Evolutionary conservation across 2,797 vertebrate genomes (phyloP), one percentile per base, ranked within the genome.

Genomic region (Masticophis lateralis): DNA sequence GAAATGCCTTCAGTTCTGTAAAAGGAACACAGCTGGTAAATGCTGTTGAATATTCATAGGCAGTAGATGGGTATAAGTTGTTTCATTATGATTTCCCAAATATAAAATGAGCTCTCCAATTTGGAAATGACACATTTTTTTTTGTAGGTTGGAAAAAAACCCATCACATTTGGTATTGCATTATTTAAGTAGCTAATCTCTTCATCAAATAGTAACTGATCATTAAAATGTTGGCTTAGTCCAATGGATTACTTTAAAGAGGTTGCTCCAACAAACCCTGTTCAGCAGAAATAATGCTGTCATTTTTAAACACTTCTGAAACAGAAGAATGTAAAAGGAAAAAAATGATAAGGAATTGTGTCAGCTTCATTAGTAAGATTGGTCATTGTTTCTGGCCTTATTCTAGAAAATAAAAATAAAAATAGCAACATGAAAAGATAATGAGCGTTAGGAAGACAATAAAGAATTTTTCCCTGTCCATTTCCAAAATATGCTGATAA

Each of bases 81-180:
- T 91, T 74, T 69, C 87, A 92, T 96, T 94, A 92, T 93, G 86
- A 66, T 69, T 87, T 60, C 88, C 93, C 69, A 37, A 90, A 25
- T 92, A 91, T 94, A 89, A 93, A 97, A 87, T 27, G 27, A 43
- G 92, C 95, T 91, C 87, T 94, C 95, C 59, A 94, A 95, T 95
- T 94, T 95, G 91, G 90, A 95, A 94, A 94, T 95, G 86, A 95
- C 10, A 95, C 57, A 28, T 66, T 96, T 96, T 94, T 51, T 11
- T 96, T 90, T 95, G 27, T 66, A 95, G 95, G 94, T 95, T 95
- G 96, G 94, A 94, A 96, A 96, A 96, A 59, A 90, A 60, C 92
- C 90, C 47, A 0, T 56, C 32, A 10, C 79, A 4, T 66, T 94
- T 59, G 1, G 79, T 92, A 63, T 94, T 93, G 92, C 74, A 69